Evolutionary conservation across 2,888 invertebrate genomes (phyloP).

Genomic region (Leptura quadrifasciata): DNA sequence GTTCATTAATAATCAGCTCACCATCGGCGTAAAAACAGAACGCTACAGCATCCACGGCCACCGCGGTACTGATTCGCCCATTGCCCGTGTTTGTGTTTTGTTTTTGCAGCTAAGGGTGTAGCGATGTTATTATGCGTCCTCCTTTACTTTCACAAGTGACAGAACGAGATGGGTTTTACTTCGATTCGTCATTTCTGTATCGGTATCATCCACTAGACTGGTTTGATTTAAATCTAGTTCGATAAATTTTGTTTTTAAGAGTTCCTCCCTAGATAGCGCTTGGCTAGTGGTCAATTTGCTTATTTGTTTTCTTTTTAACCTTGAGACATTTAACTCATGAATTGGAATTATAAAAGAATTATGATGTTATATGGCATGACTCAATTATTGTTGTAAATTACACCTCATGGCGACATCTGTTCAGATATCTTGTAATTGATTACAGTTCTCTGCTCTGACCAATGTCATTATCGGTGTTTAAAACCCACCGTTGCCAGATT

Average conservation of each 20-base stretch:
- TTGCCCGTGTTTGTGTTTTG: slow-evolving; percentile 39
- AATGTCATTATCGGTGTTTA: background rate
- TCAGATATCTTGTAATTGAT: background rate
- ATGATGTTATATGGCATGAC: background rate
- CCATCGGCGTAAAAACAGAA: slow-evolving; percentile 11
- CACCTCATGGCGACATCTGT: background rate
- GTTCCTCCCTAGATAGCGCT: background rate
- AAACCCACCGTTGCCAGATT: background rate
- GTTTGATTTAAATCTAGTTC: slow-evolving; percentile 22
- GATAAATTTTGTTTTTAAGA: slow-evolving; percentile 19
- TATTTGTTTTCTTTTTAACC: background rate
- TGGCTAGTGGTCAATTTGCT: background rate
- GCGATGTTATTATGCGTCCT: slow-evolving; percentile 19
- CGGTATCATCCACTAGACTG: slow-evolving; percentile 14
- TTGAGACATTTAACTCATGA: background rate
- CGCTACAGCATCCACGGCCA: slow-evolving; percentile 31
- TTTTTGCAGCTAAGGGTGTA: slow-evolving; percentile 33
- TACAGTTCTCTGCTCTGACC: background rate
- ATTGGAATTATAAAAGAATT: background rate
- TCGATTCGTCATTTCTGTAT: slow-evolving; percentile 33
- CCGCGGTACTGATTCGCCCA: slow-evolving; percentile 39
- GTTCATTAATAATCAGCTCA: slow-evolving; percentile 32
- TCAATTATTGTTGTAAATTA: background rate
- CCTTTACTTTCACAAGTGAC: slow-evolving; percentile 28
- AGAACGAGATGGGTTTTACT: slow-evolving; percentile 25